Percentiles rank a stretch among this genome's conserved stretches.
These are phyloP conservation scores for Odobenus rosmarus DNA, from an alignment of 2,113 vertebrate species.

Conservation along the genomic window DNA sequence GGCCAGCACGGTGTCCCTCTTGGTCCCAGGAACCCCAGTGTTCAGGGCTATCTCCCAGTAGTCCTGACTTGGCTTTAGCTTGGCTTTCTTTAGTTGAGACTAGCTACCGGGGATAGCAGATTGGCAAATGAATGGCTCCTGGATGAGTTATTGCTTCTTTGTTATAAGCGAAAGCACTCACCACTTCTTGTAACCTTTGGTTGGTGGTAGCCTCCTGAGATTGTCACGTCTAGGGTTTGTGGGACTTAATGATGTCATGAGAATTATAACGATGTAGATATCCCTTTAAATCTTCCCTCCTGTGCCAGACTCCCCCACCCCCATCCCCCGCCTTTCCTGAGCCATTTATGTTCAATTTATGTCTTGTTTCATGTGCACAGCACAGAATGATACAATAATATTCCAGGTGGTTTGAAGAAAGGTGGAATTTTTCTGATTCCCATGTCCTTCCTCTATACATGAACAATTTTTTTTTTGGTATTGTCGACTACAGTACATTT, in stretches of 20 bases:
- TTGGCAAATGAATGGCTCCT: not conserved
- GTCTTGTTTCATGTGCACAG: not conserved
- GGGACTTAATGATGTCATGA: not conserved
- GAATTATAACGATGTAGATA: not conserved
- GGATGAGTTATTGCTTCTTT: not conserved
- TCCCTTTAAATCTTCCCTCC: not conserved
- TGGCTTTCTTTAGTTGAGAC: not conserved
- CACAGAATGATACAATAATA: not conserved
- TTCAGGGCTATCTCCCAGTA: not conserved
- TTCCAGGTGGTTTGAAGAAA: conserved; percentile 36
- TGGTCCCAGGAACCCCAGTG: not conserved
- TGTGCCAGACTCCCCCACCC: not conserved
- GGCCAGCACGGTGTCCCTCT: not conserved
- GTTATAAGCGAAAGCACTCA: not conserved
- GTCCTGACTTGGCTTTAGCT: not conserved
- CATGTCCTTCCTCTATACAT: not conserved
- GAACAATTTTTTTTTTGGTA: not conserved
- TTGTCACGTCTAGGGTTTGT: not conserved
- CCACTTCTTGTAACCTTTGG: not conserved
- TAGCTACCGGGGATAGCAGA: not conserved
- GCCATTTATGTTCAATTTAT: not conserved
- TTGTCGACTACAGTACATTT: conserved; percentile 17
- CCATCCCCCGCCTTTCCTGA: not conserved
- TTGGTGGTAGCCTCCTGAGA: not conserved
- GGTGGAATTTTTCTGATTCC: not conserved